Evolutionary conservation across 2,797 vertebrate genomes (phyloP), one percentile per base, ranked within the genome.

Genomic region (Coilia nasus): DNA sequence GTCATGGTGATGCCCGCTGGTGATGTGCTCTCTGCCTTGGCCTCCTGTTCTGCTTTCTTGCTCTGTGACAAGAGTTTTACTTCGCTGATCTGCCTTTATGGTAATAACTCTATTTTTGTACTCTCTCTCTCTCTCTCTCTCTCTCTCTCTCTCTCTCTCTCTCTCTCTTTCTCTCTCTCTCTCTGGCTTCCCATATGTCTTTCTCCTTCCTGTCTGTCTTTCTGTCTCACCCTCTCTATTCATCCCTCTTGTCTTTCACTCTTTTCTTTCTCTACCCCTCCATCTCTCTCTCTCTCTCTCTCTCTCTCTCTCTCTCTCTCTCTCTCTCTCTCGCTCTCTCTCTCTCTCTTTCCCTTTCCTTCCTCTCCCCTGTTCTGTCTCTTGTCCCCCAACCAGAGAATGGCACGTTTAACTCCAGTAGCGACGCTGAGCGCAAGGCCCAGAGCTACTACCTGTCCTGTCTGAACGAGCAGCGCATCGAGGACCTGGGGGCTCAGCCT

Each of bases 361-460:
- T 54, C 50, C 12, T 3, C 71, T 81, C 78, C 7, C 25, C 44
- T 17, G 0, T 7, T 59, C 17, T 28, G 35, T 28, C 25, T 35
- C 25, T 21, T 11, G 3, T 50, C 0, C 56, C 23, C 78, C 56
- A 46, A 80, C 4, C 92, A 99, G 98, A 99, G 92, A 99, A 98
- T 0, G 78, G 95, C 86, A 98, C 97, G 2, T 98, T 99, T 91
- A 99, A 99, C 91, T 97, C 97, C 59, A 99, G 96, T 95, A 99
- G 98, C 0, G 98, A 99, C 83, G 98, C 98, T 0, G 98, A 99
- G 93, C 94, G 94, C 91, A 99, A 99, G 94, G 97, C 98, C 0
- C 97, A 97, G 93, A 95, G 95, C 19, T 99, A 97, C 93, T 99
- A 99, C 91, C 91, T 98, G 87, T 99, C 98, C 87, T 99, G 98